Evolutionary conservation across 2,888 invertebrate genomes (phyloP).

Genomic region (Drosophila greeni): DNA sequence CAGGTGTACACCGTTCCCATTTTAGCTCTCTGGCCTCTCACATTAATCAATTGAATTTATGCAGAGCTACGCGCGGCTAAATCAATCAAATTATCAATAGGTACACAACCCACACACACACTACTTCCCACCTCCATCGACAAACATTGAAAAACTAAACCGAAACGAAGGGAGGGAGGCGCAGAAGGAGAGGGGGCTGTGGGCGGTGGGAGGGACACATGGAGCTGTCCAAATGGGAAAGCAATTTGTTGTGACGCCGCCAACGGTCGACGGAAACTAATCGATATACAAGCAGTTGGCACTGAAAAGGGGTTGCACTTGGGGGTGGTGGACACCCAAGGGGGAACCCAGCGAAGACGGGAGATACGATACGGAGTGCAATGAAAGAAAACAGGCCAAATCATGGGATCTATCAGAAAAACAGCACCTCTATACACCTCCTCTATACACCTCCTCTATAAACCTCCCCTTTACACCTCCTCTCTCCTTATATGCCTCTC

Average conservation of each 20-base stretch:
- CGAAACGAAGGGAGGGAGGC: not conserved
- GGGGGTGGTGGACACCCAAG: not conserved
- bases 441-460: not conserved
- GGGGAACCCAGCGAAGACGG: not conserved
- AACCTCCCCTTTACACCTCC: too few species aligned
- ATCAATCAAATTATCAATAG: conserved; percentile 58
- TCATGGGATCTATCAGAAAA: not conserved
- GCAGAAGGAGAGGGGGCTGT: not conserved
- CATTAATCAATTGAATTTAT: conserved; percentile 30
- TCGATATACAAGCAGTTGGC: conserved; percentile 70
- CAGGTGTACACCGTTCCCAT: not conserved
- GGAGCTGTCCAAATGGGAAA: conserved; percentile 40
- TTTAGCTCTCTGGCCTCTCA: conserved; percentile 5
- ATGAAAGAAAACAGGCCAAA: conserved; percentile 12
- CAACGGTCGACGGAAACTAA: conserved; percentile 52
- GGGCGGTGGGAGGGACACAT: conserved; percentile 9
- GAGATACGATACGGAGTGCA: not conserved
- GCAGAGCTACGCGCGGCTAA: conserved; percentile 26
- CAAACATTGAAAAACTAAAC: conserved; percentile 30
- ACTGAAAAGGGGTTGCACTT: conserved; percentile 22
- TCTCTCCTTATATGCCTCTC: not conserved
- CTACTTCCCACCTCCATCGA: not conserved
- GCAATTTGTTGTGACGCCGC: conserved; percentile 40
- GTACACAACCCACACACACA: not conserved
- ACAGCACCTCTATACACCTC: not conserved